These are phyloP conservation scores for Malurus cyaneus DNA, from an alignment of 2,113 vertebrate genomes.

Conservation along the genomic window DNA sequence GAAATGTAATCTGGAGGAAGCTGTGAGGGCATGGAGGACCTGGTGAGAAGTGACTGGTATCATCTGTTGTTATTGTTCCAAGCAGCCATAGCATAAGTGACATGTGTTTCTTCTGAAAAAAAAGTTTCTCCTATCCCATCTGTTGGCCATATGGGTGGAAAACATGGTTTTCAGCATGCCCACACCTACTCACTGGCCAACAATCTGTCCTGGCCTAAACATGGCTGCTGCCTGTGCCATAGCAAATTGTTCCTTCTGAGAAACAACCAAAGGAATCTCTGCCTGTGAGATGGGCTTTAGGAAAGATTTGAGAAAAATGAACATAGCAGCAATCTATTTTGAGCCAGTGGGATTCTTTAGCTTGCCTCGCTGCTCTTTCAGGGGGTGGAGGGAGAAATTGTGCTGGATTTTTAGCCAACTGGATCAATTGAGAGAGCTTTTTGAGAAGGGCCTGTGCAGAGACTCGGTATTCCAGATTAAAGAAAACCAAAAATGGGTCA, in stretches of 20 bases:
- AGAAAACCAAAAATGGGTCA: background rate
- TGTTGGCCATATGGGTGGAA: conserved; percentile 46
- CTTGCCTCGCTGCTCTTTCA: background rate
- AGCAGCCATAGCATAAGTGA: background rate
- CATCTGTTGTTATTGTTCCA: conserved; percentile 45
- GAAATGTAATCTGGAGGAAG: conserved; percentile 4
- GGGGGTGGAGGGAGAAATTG: background rate
- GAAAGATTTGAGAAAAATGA: conserved; percentile 27
- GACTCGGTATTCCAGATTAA: background rate
- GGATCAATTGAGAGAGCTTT: background rate
- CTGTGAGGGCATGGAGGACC: background rate
- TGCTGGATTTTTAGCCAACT: background rate
- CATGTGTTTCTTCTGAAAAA: conserved; percentile 11
- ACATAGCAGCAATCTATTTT: conserved; percentile 30
- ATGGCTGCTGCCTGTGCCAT: background rate
- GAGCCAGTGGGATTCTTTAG: background rate
- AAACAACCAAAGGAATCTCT: conserved; percentile 10
- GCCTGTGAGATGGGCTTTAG: background rate
- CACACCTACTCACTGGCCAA: conserved; percentile 1
- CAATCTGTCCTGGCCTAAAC: conserved; percentile 43
- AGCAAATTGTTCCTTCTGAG: conserved; percentile 9
- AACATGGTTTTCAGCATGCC: conserved; percentile 17
- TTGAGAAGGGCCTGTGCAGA: background rate
- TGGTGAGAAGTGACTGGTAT: conserved; percentile 10
- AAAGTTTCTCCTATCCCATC: conserved; percentile 30